Evolutionary conservation across 2,113 vertebrate genomes (phyloP).

Genomic region (Elephas maximus): DNA sequence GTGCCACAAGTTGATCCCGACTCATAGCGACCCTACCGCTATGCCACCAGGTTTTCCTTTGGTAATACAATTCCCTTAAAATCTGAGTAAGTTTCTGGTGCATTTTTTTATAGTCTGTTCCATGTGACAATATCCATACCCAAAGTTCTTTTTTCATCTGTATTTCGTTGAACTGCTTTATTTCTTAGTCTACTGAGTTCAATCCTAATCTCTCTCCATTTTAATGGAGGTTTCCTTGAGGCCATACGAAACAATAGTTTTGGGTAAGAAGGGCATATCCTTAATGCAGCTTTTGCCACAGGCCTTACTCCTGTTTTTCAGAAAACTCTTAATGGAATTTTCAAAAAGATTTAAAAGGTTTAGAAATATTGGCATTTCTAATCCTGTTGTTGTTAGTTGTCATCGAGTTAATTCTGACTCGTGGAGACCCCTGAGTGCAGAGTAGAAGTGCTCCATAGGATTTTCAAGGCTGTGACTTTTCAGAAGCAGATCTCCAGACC

Average conservation of each 20-base stretch:
- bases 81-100: not conserved
- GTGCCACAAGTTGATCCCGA: too few relatives aligned
- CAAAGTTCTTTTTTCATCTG: not conserved
- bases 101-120: constrained; percentile 3
- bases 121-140: not conserved
- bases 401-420: too few relatives aligned
- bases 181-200: not conserved
- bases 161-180: not conserved
- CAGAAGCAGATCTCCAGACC: too few relatives aligned
- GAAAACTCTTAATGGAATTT: not conserved
- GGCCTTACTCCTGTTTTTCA: not conserved
- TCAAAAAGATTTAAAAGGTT: not conserved
- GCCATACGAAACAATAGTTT: not conserved
- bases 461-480: too few relatives aligned
- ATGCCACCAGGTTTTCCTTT: not conserved
- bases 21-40: too few relatives aligned
- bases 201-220: not conserved
- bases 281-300: not conserved
- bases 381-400: too few relatives aligned
- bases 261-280: not conserved
- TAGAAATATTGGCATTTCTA: not conserved
- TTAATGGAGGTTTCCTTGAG: not conserved
- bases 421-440: too few relatives aligned
- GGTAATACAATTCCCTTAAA: not conserved
- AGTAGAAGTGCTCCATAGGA: too few relatives aligned